phyloP scores from a whole-genome alignment of 1,140 invertebrate species.

The Drosophila persimilis region DNA sequence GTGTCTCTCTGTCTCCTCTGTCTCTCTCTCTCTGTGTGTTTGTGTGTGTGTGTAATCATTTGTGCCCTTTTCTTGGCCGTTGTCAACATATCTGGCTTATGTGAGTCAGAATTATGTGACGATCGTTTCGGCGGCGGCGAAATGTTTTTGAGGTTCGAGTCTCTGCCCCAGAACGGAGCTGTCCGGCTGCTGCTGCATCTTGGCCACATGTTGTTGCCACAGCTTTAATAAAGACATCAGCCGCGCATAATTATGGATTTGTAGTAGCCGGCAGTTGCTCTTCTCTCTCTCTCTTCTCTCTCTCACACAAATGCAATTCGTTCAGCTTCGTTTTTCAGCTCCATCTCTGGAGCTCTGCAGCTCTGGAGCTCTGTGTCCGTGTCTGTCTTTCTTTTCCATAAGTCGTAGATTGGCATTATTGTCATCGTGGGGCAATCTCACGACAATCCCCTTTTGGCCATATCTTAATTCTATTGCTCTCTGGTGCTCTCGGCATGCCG shows the following conservation, averaged over 20 bases:
- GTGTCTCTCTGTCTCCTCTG: conserved; percentile 8
- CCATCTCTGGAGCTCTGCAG: neutral
- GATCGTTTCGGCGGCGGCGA: conserved; percentile 60
- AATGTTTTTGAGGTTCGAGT: conserved; percentile 61
- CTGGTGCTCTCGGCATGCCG: neutral
- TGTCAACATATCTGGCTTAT: conserved; percentile 82
- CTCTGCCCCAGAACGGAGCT: conserved; percentile 5
- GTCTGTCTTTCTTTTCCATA: conserved; percentile 58
- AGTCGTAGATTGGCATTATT: conserved; percentile 82
- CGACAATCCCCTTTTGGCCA: conserved; percentile 28
- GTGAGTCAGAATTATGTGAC: conserved; percentile 81
- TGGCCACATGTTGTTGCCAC: conserved; percentile 72
- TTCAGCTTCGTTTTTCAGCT: conserved; percentile 76
- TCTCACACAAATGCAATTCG: conserved; percentile 69
- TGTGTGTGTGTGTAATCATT: conserved; percentile 55
- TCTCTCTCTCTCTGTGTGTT: neutral
- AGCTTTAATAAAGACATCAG: conserved; percentile 81
- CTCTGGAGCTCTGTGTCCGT: too few species aligned
- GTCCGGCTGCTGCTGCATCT: conserved; percentile 9
- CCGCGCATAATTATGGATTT: conserved; percentile 80
- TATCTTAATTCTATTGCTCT: conserved; percentile 75
- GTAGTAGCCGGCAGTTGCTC: conserved; percentile 53
- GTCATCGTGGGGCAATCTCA: conserved; percentile 43
- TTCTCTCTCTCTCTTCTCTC: conserved; percentile 2
- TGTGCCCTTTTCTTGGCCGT: conserved; percentile 67